Percentiles rank a stretch among this genome's conserved stretches.
Evolutionary conservation across 2,113 vertebrate species (phyloP).

Genomic region (Neotoma lepida): DNA sequence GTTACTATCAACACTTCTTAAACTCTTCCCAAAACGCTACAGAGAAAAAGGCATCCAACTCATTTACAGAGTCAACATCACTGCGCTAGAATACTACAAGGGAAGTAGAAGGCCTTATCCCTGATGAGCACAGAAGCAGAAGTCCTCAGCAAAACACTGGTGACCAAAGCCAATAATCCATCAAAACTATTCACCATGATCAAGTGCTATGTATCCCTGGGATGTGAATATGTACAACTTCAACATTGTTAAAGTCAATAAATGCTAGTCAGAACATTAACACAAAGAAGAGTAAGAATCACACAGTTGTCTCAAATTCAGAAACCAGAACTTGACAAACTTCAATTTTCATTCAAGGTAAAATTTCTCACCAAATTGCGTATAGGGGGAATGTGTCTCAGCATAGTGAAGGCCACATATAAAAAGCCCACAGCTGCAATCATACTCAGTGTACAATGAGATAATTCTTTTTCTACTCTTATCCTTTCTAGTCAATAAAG

Average conservation of each 20-base stretch:
- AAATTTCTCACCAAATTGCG: neutral
- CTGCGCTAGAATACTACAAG: neutral
- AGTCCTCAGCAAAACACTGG: neutral
- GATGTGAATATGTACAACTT: neutral
- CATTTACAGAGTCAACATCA: neutral
- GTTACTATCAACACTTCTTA: neutral
- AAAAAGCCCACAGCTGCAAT: neutral
- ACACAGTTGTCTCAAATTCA: neutral
- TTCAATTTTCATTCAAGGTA: neutral
- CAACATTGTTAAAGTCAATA: neutral
- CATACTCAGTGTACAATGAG: neutral
- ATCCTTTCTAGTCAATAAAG: neutral
- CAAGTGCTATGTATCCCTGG: neutral
- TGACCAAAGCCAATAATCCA: neutral
- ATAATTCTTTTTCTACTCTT: neutral
- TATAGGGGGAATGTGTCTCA: neutral
- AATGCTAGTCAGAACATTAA: neutral
- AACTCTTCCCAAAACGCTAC: constrained; percentile 1
- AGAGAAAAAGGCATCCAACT: neutral
- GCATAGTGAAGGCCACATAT: neutral
- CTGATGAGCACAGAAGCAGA: neutral
- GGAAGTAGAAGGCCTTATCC: neutral
- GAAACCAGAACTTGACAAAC: neutral
- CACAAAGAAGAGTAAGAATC: neutral
- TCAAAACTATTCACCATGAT: neutral